Percentiles rank a stretch among this genome's conserved stretches.
Conservation (phyloP, 1,140 invertebrate genomes). For the Lucilia cuprina region DNA sequence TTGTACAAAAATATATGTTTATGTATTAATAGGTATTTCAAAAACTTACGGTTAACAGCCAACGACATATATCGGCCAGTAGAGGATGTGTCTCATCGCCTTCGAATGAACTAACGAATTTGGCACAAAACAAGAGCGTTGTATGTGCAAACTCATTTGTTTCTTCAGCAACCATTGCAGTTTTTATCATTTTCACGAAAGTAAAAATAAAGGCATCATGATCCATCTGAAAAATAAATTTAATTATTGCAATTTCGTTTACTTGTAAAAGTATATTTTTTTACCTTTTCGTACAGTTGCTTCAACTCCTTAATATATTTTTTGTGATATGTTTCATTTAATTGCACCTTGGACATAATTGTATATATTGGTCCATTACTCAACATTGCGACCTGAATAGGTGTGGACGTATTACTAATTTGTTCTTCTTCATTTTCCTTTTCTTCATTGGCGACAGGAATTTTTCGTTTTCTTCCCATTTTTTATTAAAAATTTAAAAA, state of each 20-base stretch:
- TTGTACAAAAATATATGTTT: not conserved
- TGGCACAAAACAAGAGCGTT: constrained; percentile 71
- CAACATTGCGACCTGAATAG: constrained; percentile 37
- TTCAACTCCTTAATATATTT: constrained; percentile 69
- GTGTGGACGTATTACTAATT: not conserved
- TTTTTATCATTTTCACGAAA: constrained; percentile 66
- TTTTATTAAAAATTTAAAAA: not conserved
- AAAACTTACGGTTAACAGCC: constrained; percentile 61
- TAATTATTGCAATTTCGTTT: not conserved
- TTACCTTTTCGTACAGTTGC: constrained; percentile 67
- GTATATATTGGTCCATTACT: constrained; percentile 48
- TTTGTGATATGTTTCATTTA: constrained; percentile 69
- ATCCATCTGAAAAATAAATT: constrained; percentile 60
- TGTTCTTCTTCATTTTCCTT: constrained; percentile 40
- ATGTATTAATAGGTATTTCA: not conserved
- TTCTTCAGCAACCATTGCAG: constrained; percentile 68
- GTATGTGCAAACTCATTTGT: constrained; percentile 70
- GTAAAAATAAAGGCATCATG: constrained; percentile 64
- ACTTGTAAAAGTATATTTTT: too few relatives aligned
- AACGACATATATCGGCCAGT: constrained; percentile 66
- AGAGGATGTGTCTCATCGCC: constrained; percentile 66
- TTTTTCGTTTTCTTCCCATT: constrained; percentile 42
- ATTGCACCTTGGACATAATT: constrained; percentile 69
- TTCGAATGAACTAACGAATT: constrained; percentile 68
- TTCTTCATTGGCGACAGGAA: constrained; percentile 37